phyloP scores from a whole-genome alignment of 2,888 invertebrate species.

The Xanthorhoe designata region DNA sequence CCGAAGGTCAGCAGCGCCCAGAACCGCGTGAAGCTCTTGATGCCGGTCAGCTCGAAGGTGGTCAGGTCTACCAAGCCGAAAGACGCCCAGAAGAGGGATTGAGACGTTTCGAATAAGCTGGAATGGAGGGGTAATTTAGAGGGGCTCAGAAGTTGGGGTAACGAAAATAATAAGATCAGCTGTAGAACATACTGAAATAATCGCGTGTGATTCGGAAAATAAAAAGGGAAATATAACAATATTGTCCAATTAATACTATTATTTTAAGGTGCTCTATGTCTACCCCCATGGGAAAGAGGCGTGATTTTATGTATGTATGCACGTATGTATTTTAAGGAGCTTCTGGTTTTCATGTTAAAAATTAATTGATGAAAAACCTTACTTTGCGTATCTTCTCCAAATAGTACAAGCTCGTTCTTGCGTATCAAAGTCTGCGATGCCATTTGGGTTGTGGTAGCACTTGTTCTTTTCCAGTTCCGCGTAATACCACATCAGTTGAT shows the following conservation, averaged over 20 bases:
- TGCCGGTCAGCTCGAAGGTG: constrained; percentile 97
- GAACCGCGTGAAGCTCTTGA: constrained; percentile 97
- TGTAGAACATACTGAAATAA: no score
- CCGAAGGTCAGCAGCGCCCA: constrained; percentile 99
- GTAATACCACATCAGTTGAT: constrained; percentile 97
- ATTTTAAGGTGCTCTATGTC: no score
- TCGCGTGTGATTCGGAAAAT: no score
- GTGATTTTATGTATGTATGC: no score
- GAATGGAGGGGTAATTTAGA: constrained; percentile 50
- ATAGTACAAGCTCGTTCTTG: constrained; percentile 93
- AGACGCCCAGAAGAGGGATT: constrained; percentile 99
- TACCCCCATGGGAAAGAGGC: no score
- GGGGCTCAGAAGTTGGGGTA: no score
- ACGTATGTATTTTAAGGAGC: no score
- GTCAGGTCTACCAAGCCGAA: constrained; percentile 98
- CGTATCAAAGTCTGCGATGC: constrained; percentile 93
- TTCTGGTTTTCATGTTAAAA: no score
- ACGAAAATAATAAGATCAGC: no score
- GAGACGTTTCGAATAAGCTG: constrained; percentile 98
- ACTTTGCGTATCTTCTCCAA: constrained; percentile 96
- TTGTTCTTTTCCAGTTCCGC: constrained; percentile 95
- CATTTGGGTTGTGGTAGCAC: constrained; percentile 91
- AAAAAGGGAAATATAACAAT: no score
- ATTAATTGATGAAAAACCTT: constrained; percentile 47
- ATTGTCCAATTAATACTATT: no score